Percentiles rank a stretch among this genome's conserved stretches.
Evolutionary conservation across 2,113 vertebrate species (phyloP).

Genomic region (Megaceryle maxima): DNA sequence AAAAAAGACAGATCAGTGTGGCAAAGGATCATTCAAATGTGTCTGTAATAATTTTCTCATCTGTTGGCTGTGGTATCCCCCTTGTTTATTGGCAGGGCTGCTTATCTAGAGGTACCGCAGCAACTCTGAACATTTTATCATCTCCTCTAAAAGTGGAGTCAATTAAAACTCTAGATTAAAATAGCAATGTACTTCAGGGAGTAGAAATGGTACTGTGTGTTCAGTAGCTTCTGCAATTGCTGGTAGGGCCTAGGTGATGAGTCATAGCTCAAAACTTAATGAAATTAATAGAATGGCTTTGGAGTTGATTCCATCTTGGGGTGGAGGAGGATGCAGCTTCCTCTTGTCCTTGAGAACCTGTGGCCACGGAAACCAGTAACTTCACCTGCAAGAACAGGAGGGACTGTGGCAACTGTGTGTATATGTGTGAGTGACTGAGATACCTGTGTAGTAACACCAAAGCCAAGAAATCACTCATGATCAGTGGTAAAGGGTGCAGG

Average conservation of each 20-base stretch:
- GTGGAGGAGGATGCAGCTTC: neutral
- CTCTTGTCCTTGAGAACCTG: neutral
- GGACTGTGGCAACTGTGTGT: accelerated
- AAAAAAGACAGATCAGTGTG: neutral
- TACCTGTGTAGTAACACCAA: neutral
- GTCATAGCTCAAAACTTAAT: neutral
- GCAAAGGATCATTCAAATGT: neutral
- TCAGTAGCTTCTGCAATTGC: slow-evolving; percentile 17
- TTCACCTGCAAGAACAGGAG: neutral
- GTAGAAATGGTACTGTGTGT: neutral
- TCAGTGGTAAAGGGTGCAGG: neutral
- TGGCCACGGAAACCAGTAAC: neutral
- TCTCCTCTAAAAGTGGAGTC: slow-evolving; percentile 33
- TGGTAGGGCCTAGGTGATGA: neutral
- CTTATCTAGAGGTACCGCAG: neutral
- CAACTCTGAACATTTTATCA: slow-evolving; percentile 27
- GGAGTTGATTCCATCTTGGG: neutral
- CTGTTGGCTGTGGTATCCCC: neutral
- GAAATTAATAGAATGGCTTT: neutral
- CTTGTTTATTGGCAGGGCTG: neutral
- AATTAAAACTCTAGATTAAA: slow-evolving; percentile 52
- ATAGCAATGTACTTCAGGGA: neutral
- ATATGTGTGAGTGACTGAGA: neutral
- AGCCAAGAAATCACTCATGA: neutral
- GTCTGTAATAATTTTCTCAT: neutral